Percentiles rank a stretch among this genome's conserved stretches.
Evolutionary conservation across 1,140 invertebrate species (phyloP).

Genomic region (Drosophila sucinea): DNA sequence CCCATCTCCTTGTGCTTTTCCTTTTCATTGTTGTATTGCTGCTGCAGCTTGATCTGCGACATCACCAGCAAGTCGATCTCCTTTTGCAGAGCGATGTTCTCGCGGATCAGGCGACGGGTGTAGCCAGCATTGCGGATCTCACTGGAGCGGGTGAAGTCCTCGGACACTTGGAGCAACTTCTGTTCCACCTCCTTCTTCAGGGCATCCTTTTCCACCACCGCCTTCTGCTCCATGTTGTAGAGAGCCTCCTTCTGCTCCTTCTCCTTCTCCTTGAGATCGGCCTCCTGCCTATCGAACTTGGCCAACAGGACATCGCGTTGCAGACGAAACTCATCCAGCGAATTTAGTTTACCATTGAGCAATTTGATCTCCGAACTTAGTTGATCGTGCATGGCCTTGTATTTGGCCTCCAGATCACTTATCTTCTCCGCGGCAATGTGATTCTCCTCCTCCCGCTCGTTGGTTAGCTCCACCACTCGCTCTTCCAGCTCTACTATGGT

Average conservation of each 20-base stretch:
- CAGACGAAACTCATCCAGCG: slow-evolving; percentile 93
- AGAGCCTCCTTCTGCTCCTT: slow-evolving; percentile 89
- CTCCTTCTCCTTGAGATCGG: slow-evolving; percentile 89
- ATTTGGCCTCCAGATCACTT: slow-evolving; percentile 87
- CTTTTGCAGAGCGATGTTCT: slow-evolving; percentile 91
- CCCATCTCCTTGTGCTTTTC: slow-evolving; percentile 84
- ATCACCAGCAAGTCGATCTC: slow-evolving; percentile 88
- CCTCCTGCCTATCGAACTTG: slow-evolving; percentile 92
- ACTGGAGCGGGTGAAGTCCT: slow-evolving; percentile 92
- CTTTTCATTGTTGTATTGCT: slow-evolving; percentile 84
- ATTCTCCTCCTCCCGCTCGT: slow-evolving; percentile 82
- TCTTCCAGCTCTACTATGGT: slow-evolving; percentile 91
- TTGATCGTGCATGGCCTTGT: slow-evolving; percentile 91
- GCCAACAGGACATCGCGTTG: slow-evolving; percentile 92
- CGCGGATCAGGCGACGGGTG: slow-evolving; percentile 91
- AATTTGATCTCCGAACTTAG: slow-evolving; percentile 93
- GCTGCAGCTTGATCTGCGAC: slow-evolving; percentile 85
- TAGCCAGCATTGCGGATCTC: slow-evolving; percentile 93
- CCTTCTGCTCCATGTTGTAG: slow-evolving; percentile 92
- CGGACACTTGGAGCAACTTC: slow-evolving; percentile 89
- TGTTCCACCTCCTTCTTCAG: slow-evolving; percentile 94
- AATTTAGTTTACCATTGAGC: slow-evolving; percentile 92
- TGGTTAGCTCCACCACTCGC: slow-evolving; percentile 86
- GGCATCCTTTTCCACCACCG: slow-evolving; percentile 92
- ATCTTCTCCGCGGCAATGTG: slow-evolving; percentile 85